Evolutionary conservation across 2,797 vertebrate species (phyloP).

Genomic region (Urocyon cinereoargenteus): DNA sequence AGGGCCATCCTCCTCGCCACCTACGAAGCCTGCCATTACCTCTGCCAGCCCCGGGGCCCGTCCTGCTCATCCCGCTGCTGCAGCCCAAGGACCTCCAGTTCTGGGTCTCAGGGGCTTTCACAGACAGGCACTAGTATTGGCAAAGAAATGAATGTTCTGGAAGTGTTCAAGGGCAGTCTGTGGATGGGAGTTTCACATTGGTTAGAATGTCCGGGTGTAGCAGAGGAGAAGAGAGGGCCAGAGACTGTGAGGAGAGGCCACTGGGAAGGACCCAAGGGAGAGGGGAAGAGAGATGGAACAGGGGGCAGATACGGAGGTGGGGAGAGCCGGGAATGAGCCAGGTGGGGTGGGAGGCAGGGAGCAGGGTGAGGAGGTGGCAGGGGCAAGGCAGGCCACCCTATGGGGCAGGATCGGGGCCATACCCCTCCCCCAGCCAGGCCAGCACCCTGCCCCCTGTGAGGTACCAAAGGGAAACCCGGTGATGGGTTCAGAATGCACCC

Average conservation of each 20-base stretch:
- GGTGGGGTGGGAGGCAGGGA: not conserved
- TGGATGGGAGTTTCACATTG: not conserved
- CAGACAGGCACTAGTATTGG: not conserved
- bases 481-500: not conserved
- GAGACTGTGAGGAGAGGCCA: not conserved
- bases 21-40: not conserved
- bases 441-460: not conserved
- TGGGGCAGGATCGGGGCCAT: accelerated
- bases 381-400: accelerated
- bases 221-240: not conserved
- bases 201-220: not conserved
- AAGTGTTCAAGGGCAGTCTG: not conserved
- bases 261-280: not conserved
- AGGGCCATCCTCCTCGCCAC: not conserved
- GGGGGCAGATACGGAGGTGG: not conserved
- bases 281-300: not conserved
- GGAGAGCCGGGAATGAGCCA: not conserved
- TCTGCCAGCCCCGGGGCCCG: not conserved
- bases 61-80: not conserved
- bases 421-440: not conserved
- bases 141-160: not conserved
- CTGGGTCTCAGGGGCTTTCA: not conserved
- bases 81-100: not conserved
- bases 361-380: not conserved
- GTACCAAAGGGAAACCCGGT: not conserved